Conservation (phyloP, 2,113 vertebrate genomes). For the Bos taurus region DNA sequence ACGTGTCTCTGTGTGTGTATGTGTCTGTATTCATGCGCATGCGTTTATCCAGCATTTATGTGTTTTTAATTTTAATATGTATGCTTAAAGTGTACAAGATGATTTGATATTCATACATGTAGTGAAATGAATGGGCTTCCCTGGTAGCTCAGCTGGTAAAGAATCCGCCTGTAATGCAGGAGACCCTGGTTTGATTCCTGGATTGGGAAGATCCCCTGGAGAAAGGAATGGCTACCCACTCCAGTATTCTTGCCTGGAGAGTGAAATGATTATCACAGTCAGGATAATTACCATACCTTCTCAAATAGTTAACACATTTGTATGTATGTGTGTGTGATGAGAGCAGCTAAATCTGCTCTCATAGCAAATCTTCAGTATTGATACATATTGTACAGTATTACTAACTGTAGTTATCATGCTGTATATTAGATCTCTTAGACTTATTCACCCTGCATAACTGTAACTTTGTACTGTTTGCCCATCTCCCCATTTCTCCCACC, state of each 20-base stretch:
- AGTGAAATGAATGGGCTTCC: not conserved
- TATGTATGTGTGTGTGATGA: not conserved
- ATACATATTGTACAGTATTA: not conserved
- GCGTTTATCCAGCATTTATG: not conserved
- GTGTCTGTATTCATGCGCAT: not conserved
- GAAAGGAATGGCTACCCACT: not conserved
- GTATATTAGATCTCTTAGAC: not conserved
- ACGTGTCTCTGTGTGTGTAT: not conserved
- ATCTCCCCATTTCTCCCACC: not conserved
- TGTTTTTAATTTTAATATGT: not conserved
- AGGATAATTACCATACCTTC: not conserved
- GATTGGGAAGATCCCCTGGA: not conserved
- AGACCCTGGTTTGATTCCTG: not conserved
- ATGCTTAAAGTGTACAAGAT: not conserved
- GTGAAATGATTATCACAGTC: not conserved
- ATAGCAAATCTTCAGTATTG: not conserved
- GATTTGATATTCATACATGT: not conserved
- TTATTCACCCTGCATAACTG: not conserved
- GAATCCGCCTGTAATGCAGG: not conserved
- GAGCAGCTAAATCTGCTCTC: not conserved
- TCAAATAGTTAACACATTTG: not conserved
- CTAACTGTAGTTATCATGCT: not conserved
- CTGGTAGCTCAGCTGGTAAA: not conserved
- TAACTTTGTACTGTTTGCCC: not conserved
- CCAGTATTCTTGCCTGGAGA: not conserved